Conservation (phyloP, 2,888 invertebrate species). For the Cotesia congregata region DNA sequence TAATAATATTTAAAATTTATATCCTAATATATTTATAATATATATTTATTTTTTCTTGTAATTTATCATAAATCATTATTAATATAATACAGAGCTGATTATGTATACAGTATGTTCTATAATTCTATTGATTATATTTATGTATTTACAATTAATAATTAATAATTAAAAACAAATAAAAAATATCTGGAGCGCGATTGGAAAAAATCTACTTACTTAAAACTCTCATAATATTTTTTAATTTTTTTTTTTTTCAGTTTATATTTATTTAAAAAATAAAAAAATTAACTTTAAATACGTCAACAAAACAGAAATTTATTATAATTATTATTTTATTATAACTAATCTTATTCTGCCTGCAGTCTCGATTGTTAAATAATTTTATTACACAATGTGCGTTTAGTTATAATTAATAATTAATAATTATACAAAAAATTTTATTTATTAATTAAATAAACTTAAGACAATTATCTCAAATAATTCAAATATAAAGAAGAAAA, state of each 20-base stretch:
- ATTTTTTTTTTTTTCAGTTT: not conserved
- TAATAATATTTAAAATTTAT: slow-evolving; percentile 49
- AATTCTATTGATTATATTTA: slow-evolving; percentile 64
- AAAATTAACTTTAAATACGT: not conserved
- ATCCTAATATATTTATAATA: slow-evolving; percentile 45
- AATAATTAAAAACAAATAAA: slow-evolving; percentile 53
- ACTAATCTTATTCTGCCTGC: not conserved
- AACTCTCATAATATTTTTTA: not conserved
- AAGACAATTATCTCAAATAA: not conserved
- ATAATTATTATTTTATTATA: slow-evolving; percentile 1
- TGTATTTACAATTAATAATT: slow-evolving; percentile 65
- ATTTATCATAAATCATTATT: slow-evolving; percentile 66
- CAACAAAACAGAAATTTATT: slow-evolving; percentile 8
- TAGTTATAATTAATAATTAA: not conserved
- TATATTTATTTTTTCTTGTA: slow-evolving; percentile 54
- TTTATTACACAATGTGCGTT: slow-evolving; percentile 17
- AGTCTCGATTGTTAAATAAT: slow-evolving; percentile 3
- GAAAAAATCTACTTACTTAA: slow-evolving; percentile 9
- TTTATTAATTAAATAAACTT: not conserved
- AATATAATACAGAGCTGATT: slow-evolving; percentile 68
- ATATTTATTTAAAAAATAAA: slow-evolving; percentile 12
- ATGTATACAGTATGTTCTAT: slow-evolving; percentile 65
- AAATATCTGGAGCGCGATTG: slow-evolving; percentile 29
- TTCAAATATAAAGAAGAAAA: not conserved
- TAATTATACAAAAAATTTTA: not conserved